phyloP scores from a whole-genome alignment of 2,888 invertebrate genomes.

The Malachius bipustulatus region DNA sequence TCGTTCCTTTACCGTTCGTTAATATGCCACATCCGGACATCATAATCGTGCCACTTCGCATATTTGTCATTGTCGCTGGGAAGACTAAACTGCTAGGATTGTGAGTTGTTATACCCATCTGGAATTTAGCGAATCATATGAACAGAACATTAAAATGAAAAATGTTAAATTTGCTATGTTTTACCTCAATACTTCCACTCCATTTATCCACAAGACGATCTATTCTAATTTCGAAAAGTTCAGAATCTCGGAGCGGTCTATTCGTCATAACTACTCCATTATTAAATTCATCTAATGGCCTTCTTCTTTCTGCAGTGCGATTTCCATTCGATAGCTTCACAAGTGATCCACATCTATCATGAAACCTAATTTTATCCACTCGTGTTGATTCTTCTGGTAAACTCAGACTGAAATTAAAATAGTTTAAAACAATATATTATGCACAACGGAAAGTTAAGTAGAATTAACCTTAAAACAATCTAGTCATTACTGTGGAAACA shows the following conservation, averaged over 20 bases:
- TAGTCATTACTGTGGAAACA: too few relatives aligned
- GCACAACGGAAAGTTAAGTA: too few relatives aligned
- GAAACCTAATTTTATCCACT: slow-evolving; percentile 65
- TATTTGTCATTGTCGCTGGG: slow-evolving; percentile 95
- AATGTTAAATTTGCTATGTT: slow-evolving; percentile 1
- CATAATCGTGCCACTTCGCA: slow-evolving; percentile 85
- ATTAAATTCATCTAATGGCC: slow-evolving; percentile 88
- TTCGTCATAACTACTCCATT: slow-evolving; percentile 95
- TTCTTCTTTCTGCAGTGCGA: slow-evolving; percentile 73
- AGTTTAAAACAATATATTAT: too few relatives aligned
- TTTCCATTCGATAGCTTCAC: slow-evolving; percentile 75
- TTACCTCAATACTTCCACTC: slow-evolving; percentile 81
- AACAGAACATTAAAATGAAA: too few relatives aligned
- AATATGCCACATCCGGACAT: slow-evolving; percentile 96
- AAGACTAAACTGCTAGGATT: slow-evolving; percentile 82
- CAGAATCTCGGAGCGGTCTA: slow-evolving; percentile 73
- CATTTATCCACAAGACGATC: slow-evolving; percentile 89
- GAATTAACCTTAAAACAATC: too few relatives aligned
- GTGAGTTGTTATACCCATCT: slow-evolving; percentile 87
- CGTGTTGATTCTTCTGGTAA: slow-evolving; percentile 32
- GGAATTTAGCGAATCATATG: slow-evolving; percentile 11
- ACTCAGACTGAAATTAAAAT: too few relatives aligned
- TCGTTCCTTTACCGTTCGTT: slow-evolving; percentile 90
- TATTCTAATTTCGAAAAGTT: slow-evolving; percentile 89
- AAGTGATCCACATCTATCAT: slow-evolving; percentile 76